phyloP scores from a whole-genome alignment of 2,797 vertebrate genomes.

The Kryptolebias ocellatus region DNA sequence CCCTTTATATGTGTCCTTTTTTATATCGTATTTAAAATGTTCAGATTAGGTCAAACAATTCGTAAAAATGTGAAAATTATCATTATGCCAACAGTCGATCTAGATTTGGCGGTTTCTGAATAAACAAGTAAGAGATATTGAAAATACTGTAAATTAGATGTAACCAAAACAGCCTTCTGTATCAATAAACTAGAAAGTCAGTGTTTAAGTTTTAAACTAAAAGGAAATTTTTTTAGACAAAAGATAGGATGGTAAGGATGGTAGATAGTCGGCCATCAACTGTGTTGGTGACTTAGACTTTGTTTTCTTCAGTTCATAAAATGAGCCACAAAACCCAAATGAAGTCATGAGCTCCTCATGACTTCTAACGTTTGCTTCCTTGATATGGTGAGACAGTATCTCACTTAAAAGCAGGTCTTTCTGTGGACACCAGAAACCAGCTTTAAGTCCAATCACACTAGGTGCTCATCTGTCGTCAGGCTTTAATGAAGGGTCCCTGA shows the following conservation, averaged over 20 bases:
- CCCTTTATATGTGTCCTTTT: background rate
- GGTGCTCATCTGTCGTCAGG: conserved; percentile 57
- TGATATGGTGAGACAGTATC: background rate
- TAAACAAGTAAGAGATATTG: no score
- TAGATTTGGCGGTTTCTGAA: no score
- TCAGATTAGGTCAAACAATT: no score
- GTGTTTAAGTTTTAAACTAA: no score
- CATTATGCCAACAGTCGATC: no score
- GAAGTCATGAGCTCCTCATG: background rate
- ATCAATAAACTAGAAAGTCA: no score
- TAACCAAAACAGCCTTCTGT: no score
- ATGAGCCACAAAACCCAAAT: background rate
- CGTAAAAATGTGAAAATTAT: no score
- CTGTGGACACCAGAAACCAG: conserved; percentile 4
- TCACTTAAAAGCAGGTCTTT: conserved; percentile 18
- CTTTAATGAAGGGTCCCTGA: conserved; percentile 65
- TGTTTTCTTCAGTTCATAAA: background rate
- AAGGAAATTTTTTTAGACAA: background rate
- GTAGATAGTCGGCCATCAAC: background rate
- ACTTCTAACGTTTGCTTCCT: background rate
- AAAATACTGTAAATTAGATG: no score
- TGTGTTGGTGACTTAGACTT: background rate
- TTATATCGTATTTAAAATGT: background rate
- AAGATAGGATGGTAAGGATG: background rate
- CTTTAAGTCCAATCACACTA: conserved; percentile 26